These are phyloP conservation scores for Eurytoma adleriae DNA, from an alignment of 2,888 invertebrate genomes.

Conservation along the genomic window DNA sequence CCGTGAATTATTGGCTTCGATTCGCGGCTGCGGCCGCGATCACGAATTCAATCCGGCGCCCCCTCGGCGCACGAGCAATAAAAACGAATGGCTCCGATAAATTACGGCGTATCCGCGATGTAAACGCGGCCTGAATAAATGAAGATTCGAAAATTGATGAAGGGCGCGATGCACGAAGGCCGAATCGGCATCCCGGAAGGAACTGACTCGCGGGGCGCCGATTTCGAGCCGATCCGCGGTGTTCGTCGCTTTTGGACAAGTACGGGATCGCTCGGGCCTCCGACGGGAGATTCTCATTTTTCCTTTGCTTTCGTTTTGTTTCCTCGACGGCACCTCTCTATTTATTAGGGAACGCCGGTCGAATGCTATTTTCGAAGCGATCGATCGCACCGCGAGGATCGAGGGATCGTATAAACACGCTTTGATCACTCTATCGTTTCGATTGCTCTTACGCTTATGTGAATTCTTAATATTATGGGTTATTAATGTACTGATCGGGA, in stretches of 20 bases:
- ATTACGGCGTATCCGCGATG: slow-evolving; percentile 35
- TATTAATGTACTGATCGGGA: too few species aligned
- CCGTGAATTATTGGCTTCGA: slow-evolving; percentile 50
- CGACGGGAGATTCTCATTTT: too few species aligned
- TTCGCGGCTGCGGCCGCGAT: slow-evolving; percentile 32
- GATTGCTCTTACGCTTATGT: too few species aligned
- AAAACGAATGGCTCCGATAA: slow-evolving; percentile 46
- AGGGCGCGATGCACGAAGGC: background rate
- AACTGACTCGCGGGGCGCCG: slow-evolving; percentile 11
- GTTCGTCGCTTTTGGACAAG: slow-evolving; percentile 10
- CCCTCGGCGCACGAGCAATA: slow-evolving; percentile 17
- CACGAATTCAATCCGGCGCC: slow-evolving; percentile 54
- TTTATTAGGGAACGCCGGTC: background rate
- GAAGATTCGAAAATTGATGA: slow-evolving; percentile 44
- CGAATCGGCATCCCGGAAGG: slow-evolving; percentile 41
- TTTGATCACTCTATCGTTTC: too few species aligned
- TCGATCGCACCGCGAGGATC: background rate
- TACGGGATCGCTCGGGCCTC: background rate
- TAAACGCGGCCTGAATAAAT: slow-evolving; percentile 27
- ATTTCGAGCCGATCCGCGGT: background rate
- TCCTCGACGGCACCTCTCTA: background rate
- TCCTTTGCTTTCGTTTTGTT: background rate
- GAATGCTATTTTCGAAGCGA: background rate
- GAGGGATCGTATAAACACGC: too few species aligned
- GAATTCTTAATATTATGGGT: too few species aligned